These are phyloP conservation scores for Desmophyllum pertusum DNA, from an alignment of 92 coral and sea anemone species.

Conservation along the genomic window DNA sequence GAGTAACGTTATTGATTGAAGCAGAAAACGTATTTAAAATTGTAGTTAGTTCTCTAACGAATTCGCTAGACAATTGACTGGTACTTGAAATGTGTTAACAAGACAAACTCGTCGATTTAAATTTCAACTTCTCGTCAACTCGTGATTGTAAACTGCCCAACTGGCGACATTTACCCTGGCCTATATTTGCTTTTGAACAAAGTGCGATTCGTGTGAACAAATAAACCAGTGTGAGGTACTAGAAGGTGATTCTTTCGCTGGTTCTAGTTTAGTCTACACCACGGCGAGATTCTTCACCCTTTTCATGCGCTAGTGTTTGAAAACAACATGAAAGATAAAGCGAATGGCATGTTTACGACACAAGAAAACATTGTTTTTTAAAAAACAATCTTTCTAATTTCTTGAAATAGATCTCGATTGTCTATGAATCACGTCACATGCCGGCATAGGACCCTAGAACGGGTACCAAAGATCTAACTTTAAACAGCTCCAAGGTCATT, in stretches of 20 bases:
- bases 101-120: neutral
- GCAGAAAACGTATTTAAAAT: neutral
- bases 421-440: constrained; percentile 42
- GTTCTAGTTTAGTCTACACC: constrained; percentile 37
- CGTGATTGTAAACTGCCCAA: neutral
- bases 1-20: neutral
- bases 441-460: neutral
- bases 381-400: neutral
- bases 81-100: constrained; percentile 3
- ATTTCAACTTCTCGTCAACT: neutral
- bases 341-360: constrained; percentile 11
- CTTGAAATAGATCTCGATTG: constrained; percentile 2
- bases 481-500: neutral
- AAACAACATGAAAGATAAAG: neutral
- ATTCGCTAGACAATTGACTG: neutral
- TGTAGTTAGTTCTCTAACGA: no score
- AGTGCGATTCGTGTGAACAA: neutral
- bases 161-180: neutral
- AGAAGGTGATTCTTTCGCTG: neutral
- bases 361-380: neutral
- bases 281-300: neutral
- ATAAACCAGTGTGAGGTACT: neutral
- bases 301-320: neutral
- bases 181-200: constrained; percentile 4
- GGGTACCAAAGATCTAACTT: constrained; percentile 40